phyloP scores from a whole-genome alignment of 2,888 invertebrate genomes.

The Caenorhabditis imperialis region DNA sequence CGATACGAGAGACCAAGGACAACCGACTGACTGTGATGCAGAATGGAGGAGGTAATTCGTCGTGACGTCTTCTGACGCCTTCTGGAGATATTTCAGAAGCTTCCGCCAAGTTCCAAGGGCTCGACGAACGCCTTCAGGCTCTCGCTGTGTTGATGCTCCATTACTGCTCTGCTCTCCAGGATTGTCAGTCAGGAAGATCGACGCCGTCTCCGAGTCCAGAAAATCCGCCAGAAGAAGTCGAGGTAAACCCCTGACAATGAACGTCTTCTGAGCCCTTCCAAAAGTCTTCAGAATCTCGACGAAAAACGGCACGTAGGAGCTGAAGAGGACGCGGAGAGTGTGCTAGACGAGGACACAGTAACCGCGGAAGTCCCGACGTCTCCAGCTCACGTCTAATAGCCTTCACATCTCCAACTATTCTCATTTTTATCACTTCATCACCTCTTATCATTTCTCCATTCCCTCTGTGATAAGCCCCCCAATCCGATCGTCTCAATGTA shows the following conservation, averaged over 20 bases:
- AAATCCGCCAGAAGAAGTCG: constrained; percentile 5
- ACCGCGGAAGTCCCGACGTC: constrained; percentile 20
- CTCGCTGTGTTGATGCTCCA: constrained; percentile 93
- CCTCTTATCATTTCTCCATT: constrained; percentile 11
- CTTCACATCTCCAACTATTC: constrained; percentile 4
- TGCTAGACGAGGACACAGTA: constrained; percentile 45
- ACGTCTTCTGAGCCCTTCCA: background rate
- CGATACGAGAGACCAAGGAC: constrained; percentile 85
- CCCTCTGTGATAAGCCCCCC: constrained; percentile 29
- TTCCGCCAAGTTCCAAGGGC: constrained; percentile 81
- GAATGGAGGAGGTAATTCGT: constrained; percentile 35
- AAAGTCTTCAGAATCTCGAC: constrained; percentile 43
- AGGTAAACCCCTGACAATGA: constrained; percentile 5
- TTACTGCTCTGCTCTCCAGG: constrained; percentile 88
- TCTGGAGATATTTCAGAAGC: constrained; percentile 60
- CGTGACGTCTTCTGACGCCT: background rate
- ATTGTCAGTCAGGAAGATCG: constrained; percentile 46
- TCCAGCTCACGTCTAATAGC: constrained; percentile 13
- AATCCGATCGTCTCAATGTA: constrained; percentile 11
- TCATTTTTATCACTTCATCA: constrained; percentile 9
- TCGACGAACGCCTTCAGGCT: constrained; percentile 88
- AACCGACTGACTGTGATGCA: constrained; percentile 81
- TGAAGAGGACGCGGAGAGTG: constrained; percentile 45
- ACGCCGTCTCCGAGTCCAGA: constrained; percentile 32
- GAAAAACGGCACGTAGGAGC: background rate